Conservation (phyloP, 92 coral and sea anemone species). For the Zoanthus sansibaricus region DNA sequence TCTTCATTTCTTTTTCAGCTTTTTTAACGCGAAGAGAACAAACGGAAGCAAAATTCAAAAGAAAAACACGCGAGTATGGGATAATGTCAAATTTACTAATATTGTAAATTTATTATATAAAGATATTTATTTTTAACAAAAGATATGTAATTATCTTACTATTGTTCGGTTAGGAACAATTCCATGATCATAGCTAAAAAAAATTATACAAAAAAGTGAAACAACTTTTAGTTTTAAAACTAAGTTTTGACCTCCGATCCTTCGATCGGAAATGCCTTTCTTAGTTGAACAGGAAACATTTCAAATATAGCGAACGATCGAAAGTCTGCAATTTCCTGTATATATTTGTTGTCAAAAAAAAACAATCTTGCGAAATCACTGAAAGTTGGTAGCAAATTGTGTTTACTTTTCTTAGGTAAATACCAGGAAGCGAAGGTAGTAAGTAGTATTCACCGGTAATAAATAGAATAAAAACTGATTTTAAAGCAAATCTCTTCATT, state of each 20-base stretch:
- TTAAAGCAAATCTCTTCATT: background rate
- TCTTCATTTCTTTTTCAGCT: background rate
- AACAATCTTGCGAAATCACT: constrained; percentile 13
- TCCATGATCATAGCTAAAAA: background rate
- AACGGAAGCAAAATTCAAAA: background rate
- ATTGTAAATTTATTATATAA: background rate
- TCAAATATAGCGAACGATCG: background rate
- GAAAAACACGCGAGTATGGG: background rate
- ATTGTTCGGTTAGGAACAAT: background rate
- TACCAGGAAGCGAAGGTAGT: background rate
- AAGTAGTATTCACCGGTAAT: background rate
- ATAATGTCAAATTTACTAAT: background rate
- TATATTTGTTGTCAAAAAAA: background rate
- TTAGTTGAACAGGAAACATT: constrained; percentile 19
- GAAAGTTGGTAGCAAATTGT: background rate
- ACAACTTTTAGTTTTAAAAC: background rate
- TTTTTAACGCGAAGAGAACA: background rate
- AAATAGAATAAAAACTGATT: background rate
- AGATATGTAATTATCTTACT: too few relatives aligned
- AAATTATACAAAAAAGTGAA: background rate
- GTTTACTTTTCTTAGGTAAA: background rate
- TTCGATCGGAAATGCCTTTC: constrained; percentile 36
- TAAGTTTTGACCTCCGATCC: background rate
- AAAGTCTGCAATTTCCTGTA: constrained; percentile 30
- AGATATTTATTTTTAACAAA: too few relatives aligned